Conservation (phyloP, 2,113 vertebrate genomes). For the Rafetus swinhoei region DNA sequence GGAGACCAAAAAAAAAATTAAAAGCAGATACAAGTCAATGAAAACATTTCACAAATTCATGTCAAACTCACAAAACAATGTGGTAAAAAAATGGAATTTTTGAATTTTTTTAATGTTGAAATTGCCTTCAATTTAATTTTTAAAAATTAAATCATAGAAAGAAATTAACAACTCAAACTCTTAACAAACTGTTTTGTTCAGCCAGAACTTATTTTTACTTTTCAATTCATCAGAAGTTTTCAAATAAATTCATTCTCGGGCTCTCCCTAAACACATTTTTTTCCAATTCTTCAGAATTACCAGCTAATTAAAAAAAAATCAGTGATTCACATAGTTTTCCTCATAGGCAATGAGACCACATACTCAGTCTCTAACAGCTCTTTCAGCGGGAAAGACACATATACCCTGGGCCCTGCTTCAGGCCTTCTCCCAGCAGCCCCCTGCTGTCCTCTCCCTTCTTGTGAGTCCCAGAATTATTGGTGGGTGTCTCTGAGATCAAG, state of each 20-base stretch:
- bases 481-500: neutral
- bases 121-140: too few relatives aligned
- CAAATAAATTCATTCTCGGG: neutral
- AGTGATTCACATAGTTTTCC: neutral
- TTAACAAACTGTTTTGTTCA: too few relatives aligned
- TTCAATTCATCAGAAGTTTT: neutral
- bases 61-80: too few relatives aligned
- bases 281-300: neutral
- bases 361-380: rapidly evolving
- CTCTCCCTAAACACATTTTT: neutral
- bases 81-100: too few relatives aligned
- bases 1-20: too few relatives aligned
- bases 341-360: neutral
- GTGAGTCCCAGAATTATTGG: rapidly evolving
- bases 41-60: too few relatives aligned
- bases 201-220: too few relatives aligned
- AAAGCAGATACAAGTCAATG: too few relatives aligned
- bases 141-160: too few relatives aligned
- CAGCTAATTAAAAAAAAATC: neutral
- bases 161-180: too few relatives aligned
- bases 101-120: too few relatives aligned
- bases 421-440: neutral
- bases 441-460: neutral
- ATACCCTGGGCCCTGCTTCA: rapidly evolving
- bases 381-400: neutral